Conservation (phyloP, 2,113 vertebrate species). For the Oryzias curvinotus region DNA sequence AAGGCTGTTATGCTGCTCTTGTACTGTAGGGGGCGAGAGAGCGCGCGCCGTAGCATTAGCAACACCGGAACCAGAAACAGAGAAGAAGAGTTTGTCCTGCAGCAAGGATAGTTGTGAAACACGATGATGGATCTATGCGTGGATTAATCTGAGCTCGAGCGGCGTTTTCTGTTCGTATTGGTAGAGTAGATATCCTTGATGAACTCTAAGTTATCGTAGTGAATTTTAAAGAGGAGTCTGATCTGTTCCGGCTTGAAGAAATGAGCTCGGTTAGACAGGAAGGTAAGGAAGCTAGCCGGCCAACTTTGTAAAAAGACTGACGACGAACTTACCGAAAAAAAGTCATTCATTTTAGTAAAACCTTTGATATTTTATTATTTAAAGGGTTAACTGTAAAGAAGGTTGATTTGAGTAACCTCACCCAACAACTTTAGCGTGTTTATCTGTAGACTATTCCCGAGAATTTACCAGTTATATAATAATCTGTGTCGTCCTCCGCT, state of each 20-base stretch:
- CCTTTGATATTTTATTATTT: not conserved
- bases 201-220: not conserved
- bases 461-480: no score
- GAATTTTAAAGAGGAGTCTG: not conserved
- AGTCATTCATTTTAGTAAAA: not conserved
- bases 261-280: conserved; percentile 59
- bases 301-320: conserved; percentile 10
- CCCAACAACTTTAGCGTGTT: no score
- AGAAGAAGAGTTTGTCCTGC: conserved; percentile 1
- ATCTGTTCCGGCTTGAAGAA: conserved; percentile 12
- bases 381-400: no score
- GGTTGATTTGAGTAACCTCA: no score
- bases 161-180: not conserved
- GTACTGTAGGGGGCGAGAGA: conserved; percentile 18
- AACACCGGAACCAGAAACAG: not conserved
- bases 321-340: not conserved
- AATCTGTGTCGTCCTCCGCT: no score
- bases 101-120: conserved; percentile 26
- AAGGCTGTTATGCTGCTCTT: not conserved
- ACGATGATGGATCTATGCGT: not conserved
- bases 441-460: no score
- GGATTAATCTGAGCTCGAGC: not conserved
- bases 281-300: conserved; percentile 39
- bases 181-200: not conserved
- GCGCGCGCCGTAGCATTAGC: not conserved